phyloP scores from a whole-genome alignment of 2,797 vertebrate species.

The Melanotaenia boesemani region DNA sequence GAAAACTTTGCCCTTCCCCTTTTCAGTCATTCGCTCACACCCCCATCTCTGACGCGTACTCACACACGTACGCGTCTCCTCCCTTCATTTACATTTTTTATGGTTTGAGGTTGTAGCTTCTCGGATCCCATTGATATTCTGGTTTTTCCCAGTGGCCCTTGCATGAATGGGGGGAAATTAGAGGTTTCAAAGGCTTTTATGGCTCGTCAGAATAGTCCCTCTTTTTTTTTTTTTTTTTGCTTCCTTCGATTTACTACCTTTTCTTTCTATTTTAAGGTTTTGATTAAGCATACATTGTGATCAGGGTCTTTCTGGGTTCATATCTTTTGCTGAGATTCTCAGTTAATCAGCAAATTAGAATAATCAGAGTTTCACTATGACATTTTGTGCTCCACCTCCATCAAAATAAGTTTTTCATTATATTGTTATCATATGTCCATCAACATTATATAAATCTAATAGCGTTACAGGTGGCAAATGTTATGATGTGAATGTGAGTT shows the following conservation, averaged over 20 bases:
- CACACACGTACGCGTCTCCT: constrained; percentile 21
- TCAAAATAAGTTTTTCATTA: not conserved
- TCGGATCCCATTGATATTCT: constrained; percentile 10
- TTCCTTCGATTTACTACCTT: too few relatives aligned
- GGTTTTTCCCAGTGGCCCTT: constrained; percentile 17
- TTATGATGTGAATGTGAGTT: not conserved
- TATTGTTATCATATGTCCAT: not conserved
- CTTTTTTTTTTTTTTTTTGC: too few relatives aligned
- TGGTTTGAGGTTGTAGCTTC: constrained; percentile 36
- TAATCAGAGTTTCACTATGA: not conserved
- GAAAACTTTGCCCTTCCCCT: constrained; percentile 52
- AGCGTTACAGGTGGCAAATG: not conserved
- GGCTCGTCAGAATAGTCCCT: too few relatives aligned
- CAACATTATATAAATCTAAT: not conserved
- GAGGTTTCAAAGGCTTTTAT: not conserved
- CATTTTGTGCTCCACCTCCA: not conserved
- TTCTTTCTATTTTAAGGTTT: too few relatives aligned
- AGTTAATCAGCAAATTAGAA: not conserved
- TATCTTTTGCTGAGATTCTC: not conserved
- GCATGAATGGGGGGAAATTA: not conserved
- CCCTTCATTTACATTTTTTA: constrained; percentile 59
- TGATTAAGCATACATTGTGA: too few relatives aligned
- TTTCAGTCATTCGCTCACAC: constrained; percentile 30
- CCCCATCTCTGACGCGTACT: constrained; percentile 17
- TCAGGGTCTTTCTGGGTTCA: too few relatives aligned